A percentile compares a stretch with the other conserved stretches of the same genome.
Evolutionary conservation across 92 coral and sea anemone species (phyloP).

Genomic region (Montipora capitata): DNA sequence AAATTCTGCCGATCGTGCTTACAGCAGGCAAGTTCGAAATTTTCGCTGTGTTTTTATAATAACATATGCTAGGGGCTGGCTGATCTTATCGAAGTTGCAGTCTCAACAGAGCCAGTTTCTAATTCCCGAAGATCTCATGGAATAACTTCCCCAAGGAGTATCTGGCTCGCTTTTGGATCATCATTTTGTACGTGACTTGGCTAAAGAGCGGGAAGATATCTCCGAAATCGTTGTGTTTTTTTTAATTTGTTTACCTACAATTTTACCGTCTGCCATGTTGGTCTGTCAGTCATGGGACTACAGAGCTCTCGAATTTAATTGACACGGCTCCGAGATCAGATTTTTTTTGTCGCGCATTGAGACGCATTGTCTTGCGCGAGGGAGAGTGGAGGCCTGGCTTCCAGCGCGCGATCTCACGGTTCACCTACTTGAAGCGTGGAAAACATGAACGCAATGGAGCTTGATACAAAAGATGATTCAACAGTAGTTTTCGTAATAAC

Average conservation of each 20-base stretch:
- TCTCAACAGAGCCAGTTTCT: constrained; percentile 11
- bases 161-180: background rate
- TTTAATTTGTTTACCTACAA: constrained; percentile 30
- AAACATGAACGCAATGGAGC: constrained; percentile 30
- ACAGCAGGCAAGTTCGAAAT: constrained; percentile 79
- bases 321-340: constrained; percentile 11
- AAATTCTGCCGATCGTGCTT: constrained; percentile 85
- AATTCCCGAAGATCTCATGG: background rate
- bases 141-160: background rate
- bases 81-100: constrained; percentile 48
- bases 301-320: constrained; percentile 25
- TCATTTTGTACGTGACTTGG: constrained; percentile 25
- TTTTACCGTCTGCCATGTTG: constrained; percentile 13
- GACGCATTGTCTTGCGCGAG: background rate
- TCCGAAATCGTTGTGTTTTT: constrained; percentile 10
- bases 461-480: constrained; percentile 48
- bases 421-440: constrained; percentile 15
- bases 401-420: constrained; percentile 4
- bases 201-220: constrained; percentile 12
- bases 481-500: constrained; percentile 49
- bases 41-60: constrained; percentile 2
- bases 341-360: constrained; percentile 17
- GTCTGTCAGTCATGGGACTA: constrained; percentile 33
- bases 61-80: constrained; percentile 41
- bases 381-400: constrained; percentile 27